These are phyloP conservation scores for Cassiopea andromeda DNA, from an alignment of 30 jellyfish, hydroid and myxozoan genomes.

Conservation along the genomic window DNA sequence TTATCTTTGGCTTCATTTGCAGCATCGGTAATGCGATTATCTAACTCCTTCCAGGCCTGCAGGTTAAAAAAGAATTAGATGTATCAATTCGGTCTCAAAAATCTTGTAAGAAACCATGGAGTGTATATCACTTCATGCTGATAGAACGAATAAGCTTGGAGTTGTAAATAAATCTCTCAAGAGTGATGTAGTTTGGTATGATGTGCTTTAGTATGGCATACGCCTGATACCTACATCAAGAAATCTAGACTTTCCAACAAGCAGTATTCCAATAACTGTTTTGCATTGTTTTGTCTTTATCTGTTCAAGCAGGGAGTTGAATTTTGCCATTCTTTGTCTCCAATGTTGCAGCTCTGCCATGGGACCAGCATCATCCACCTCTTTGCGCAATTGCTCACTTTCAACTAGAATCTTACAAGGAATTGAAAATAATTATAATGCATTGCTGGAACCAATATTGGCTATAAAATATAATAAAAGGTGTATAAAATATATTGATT, in stretches of 20 bases:
- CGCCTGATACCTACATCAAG: slow-evolving; percentile 58
- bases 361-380: slow-evolving; percentile 99
- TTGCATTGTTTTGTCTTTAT: slow-evolving; percentile 84
- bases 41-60: slow-evolving; percentile 91
- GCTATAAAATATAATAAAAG: too few species aligned
- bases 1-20: slow-evolving; percentile 99
- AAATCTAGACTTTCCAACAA: slow-evolving; percentile 86
- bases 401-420: slow-evolving; percentile 92
- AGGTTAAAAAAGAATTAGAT: too few species aligned
- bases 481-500: too few species aligned
- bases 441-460: too few species aligned
- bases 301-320: slow-evolving; percentile 91
- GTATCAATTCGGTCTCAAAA: not conserved
- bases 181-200: not conserved
- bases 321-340: slow-evolving; percentile 97
- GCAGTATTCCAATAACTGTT: slow-evolving; percentile 81
- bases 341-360: slow-evolving; percentile 98
- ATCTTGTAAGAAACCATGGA: not conserved
- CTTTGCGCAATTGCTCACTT: slow-evolving; percentile 98
- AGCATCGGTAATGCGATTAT: slow-evolving; percentile 93
- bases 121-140: too few species aligned
- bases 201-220: not conserved
- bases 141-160: too few species aligned
- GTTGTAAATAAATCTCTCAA: too few species aligned
- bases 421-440: not conserved